phyloP scores from a whole-genome alignment of 2,888 invertebrate species.

The Ethmia dodecea region DNA sequence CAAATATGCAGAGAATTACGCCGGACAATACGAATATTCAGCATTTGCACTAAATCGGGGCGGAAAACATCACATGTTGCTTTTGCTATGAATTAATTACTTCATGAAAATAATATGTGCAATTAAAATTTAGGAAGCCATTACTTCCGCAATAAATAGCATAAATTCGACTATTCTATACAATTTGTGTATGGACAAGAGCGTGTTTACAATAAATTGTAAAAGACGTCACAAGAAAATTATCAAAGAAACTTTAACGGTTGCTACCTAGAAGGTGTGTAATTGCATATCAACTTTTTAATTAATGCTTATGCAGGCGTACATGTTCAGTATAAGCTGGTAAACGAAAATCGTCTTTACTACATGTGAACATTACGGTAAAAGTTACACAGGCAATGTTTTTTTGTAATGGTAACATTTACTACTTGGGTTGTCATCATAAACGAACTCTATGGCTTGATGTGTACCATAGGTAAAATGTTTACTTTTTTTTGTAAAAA shows the following conservation, averaged over 20 bases:
- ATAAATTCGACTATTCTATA: constrained; percentile 58
- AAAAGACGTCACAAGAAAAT: constrained; percentile 56
- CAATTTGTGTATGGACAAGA: constrained; percentile 73
- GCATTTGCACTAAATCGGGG: constrained; percentile 33
- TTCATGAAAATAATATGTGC: constrained; percentile 54
- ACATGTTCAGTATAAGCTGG: constrained; percentile 24
- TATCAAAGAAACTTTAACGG: constrained; percentile 39
- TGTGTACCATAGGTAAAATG: no score
- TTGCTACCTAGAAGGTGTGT: constrained; percentile 38
- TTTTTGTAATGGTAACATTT: constrained; percentile 66
- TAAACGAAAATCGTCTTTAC: constrained; percentile 55
- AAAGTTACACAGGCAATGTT: constrained; percentile 42
- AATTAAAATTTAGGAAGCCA: constrained; percentile 78
- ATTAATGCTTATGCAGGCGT: constrained; percentile 26
- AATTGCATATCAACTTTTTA: constrained; percentile 41
- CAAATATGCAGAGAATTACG: constrained; percentile 40
- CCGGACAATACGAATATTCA: constrained; percentile 57
- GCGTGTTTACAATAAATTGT: constrained; percentile 79
- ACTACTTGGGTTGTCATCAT: constrained; percentile 52
- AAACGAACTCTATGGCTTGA: constrained; percentile 30
- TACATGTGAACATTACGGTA: constrained; percentile 40
- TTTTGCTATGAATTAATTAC: constrained; percentile 41
- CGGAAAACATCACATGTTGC: constrained; percentile 28
- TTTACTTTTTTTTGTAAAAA: no score
- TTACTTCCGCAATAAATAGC: constrained; percentile 78